phyloP scores from a whole-genome alignment of 2,113 vertebrate genomes.

The Bagarius yarrelli region DNA sequence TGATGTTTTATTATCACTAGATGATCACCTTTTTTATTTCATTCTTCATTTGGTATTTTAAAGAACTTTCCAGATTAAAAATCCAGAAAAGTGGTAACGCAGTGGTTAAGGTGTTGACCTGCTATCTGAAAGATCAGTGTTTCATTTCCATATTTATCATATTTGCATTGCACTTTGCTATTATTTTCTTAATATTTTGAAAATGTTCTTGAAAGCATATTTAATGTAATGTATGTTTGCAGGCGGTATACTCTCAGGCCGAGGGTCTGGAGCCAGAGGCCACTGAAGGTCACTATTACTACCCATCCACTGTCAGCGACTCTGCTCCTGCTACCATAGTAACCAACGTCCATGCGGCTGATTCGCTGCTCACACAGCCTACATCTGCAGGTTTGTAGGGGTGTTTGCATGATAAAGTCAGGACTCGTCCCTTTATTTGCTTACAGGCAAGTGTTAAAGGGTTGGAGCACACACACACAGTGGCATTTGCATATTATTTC shows the following conservation, averaged over 20 bases:
- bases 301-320: conserved; percentile 73
- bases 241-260: conserved; percentile 75
- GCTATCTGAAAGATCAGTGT: too few species aligned
- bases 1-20: not conserved
- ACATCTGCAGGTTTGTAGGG: conserved; percentile 64
- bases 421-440: not conserved
- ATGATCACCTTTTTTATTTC: not conserved
- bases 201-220: not conserved
- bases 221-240: not conserved
- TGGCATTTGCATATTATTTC: not conserved
- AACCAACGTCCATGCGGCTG: conserved; percentile 72
- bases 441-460: not conserved
- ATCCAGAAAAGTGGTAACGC: too few species aligned
- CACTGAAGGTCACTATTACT: conserved; percentile 75
- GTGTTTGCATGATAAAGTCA: not conserved
- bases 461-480: not conserved
- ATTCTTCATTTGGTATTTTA: not conserved
- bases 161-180: not conserved
- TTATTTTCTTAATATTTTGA: not conserved
- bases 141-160: not conserved
- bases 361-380: conserved; percentile 70
- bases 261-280: conserved; percentile 70
- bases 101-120: too few species aligned
- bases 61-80: too few species aligned
- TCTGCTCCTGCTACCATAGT: conserved; percentile 72